Conservation (phyloP, 1,140 invertebrate genomes). For the Drosophila setifemur region DNA sequence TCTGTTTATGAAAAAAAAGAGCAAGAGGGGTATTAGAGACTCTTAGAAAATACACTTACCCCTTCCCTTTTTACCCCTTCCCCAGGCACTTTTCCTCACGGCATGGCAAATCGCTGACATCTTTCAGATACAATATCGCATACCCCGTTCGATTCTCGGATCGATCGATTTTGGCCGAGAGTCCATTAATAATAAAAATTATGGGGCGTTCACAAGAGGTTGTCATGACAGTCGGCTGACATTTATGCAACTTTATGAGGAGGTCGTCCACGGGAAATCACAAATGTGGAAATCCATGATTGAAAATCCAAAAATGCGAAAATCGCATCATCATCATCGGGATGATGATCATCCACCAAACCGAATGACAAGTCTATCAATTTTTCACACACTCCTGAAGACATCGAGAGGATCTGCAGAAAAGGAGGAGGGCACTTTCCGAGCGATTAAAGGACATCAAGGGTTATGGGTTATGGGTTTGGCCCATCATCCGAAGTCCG, state of each 20-base stretch:
- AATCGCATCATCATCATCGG: too few relatives aligned
- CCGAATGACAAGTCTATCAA: slow-evolving; percentile 76
- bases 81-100: too few relatives aligned
- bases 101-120: slow-evolving; percentile 23
- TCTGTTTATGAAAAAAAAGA: too few relatives aligned
- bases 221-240: slow-evolving; percentile 79
- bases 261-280: slow-evolving; percentile 18
- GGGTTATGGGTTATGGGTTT: slow-evolving; percentile 34
- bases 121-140: not conserved
- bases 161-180: slow-evolving; percentile 54
- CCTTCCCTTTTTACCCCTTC: too few relatives aligned
- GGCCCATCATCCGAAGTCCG: not conserved
- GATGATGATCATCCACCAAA: not conserved
- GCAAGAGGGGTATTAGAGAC: too few relatives aligned
- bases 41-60: too few relatives aligned
- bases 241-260: slow-evolving; percentile 78
- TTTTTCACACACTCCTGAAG: slow-evolving; percentile 80
- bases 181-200: slow-evolving; percentile 77
- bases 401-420: too few relatives aligned
- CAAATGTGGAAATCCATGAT: too few relatives aligned
- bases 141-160: not conserved
- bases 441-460: slow-evolving; percentile 50
- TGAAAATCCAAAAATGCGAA: too few relatives aligned
- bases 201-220: slow-evolving; percentile 80
- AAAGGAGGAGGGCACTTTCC: slow-evolving; percentile 46